A percentile compares a stretch with the other conserved stretches of the same genome.
phyloP scores from a whole-genome alignment of 35 echinoderm and acorn worm genomes.

The Lytechinus pictus region DNA sequence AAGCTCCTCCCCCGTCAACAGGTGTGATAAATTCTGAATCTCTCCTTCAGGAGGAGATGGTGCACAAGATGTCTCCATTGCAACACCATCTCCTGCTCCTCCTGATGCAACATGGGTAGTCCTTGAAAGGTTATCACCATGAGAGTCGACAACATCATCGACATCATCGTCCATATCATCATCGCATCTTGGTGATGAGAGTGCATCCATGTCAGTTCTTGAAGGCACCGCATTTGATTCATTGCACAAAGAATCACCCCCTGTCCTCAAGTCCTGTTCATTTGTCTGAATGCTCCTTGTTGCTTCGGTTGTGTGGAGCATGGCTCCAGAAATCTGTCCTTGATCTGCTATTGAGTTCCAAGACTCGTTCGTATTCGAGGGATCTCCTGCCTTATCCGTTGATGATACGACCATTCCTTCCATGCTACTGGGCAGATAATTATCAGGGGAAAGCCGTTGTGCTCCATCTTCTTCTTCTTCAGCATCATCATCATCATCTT shows the following conservation, averaged over 20 bases:
- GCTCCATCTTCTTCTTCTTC: slow-evolving; percentile 59
- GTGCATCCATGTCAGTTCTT: not conserved
- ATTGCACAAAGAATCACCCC: not conserved
- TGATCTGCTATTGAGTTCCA: not conserved
- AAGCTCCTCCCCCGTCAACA: slow-evolving; percentile 86
- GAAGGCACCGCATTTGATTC: not conserved
- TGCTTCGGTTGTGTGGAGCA: not conserved
- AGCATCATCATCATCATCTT: slow-evolving; percentile 56
- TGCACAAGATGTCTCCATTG: not conserved
- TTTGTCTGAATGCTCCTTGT: not conserved
- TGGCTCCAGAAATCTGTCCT: not conserved
- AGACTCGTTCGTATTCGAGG: not conserved
- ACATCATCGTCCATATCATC: not conserved
- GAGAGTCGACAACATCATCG: not conserved
- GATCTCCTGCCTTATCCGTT: not conserved
- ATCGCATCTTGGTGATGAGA: not conserved
- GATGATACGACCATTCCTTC: not conserved
- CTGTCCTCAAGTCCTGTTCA: not conserved
- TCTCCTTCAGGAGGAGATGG: not conserved
- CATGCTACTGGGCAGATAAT: not conserved
- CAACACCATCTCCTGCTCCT: not conserved
- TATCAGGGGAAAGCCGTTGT: not conserved
- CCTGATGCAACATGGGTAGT: not conserved
- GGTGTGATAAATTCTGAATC: slow-evolving; percentile 55
- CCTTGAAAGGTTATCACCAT: not conserved